Base-by-base conservation (phyloP, 2,888 invertebrate genomes). In the Stegophylla sp. region DNA sequence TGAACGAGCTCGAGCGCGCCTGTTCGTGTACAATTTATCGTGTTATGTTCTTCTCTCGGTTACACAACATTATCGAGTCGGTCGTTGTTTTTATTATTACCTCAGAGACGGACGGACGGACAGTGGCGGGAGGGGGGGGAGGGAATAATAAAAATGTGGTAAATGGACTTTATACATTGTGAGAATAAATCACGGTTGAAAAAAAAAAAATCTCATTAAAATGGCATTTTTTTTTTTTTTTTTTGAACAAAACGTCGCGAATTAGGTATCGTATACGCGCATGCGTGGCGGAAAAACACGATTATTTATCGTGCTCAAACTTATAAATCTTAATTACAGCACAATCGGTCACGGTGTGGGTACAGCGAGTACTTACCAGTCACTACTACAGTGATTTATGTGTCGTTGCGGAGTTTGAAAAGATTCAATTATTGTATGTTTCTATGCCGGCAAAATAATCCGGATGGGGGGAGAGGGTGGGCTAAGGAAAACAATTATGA, bases 31-130 rank as follows among this genome's bases (percentile, higher is more conserved):
- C 64, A 26, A 76, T 67, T 67, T 77, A 67, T 77, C 56, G 67
- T 67, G 28, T 10, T 48, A 34, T 45, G 56, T 67, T 77, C 67
- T 77, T 53, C 67, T 67, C 76, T 77, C 45, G 76, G 76, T 59
- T 45, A 67, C 67, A 67, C 67, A 67, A 77, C 67, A 45, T 77
- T 67, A 67, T 77, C 26, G 76, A 63, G 67, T 53, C 12, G 48
- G 28, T 56, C 59, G 1, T 63, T 15, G 9, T 53, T 53, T 71
- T 41, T 34, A 34, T 45, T n/a, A n/a, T 73, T 59, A 59, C 26
- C 13, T 45, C 23, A 15, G n/a, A 4, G 26, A 59, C 13, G 53
- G n/a, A n/a, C n/a, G n/a, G n/a, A n/a, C n/a, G n/a, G n/a, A n/a
- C n/a, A n/a, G n/a, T n/a, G n/a, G n/a, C n/a, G n/a, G n/a, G n/a